Conservation (phyloP, 2,113 vertebrate species). For the Heterocephalus glaber region DNA sequence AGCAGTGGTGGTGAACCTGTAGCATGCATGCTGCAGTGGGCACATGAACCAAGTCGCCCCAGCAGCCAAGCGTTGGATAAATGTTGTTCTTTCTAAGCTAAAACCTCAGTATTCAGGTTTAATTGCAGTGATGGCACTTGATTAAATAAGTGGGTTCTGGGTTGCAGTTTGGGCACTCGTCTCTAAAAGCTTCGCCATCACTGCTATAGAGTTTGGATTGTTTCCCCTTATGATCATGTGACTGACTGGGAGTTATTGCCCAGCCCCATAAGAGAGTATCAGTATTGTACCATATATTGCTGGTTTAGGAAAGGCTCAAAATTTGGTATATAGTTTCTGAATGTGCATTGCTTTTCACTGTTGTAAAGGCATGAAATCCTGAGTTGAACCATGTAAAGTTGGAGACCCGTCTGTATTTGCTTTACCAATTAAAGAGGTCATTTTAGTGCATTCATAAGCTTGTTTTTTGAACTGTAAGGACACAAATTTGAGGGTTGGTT, state of each 20-base stretch:
- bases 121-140: background rate
- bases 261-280: background rate
- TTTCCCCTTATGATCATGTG: background rate
- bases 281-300: too few relatives aligned
- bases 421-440: background rate
- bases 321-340: background rate
- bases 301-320: background rate
- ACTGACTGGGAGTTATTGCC: background rate
- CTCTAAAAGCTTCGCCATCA: background rate
- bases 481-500: background rate
- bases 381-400: background rate
- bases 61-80: background rate
- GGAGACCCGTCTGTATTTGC: background rate
- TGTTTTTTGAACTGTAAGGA: background rate
- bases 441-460: slow-evolving; percentile 15
- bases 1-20: background rate
- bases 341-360: background rate
- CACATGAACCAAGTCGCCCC: background rate
- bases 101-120: background rate
- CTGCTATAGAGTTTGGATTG: background rate
- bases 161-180: background rate
- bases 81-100: background rate
- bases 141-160: background rate
- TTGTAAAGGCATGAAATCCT: background rate
- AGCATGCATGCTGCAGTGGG: background rate